Percentiles rank a stretch among this genome's conserved stretches.
These are phyloP conservation scores for Lutjanus erythropterus DNA, from an alignment of 2,113 vertebrate species.

Conservation along the genomic window DNA sequence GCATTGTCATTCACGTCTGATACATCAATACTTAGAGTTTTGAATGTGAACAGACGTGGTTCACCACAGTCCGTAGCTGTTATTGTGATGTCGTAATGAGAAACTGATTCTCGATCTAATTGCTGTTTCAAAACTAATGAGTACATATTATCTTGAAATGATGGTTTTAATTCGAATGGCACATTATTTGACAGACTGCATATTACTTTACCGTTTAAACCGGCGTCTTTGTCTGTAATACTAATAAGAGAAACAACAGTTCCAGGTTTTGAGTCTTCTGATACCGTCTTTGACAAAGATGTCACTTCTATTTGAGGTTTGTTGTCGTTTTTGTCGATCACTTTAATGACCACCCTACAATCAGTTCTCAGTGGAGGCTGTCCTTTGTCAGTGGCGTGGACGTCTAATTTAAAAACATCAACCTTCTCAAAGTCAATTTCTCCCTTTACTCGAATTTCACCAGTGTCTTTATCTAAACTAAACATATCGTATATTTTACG, in stretches of 20 bases:
- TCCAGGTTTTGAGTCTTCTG: constrained; percentile 75
- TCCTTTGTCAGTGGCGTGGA: constrained; percentile 79
- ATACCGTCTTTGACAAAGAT: constrained; percentile 68
- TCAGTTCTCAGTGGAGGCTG: constrained; percentile 69
- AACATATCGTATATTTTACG: constrained; percentile 57
- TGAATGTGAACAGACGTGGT: constrained; percentile 62
- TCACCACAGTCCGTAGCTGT: constrained; percentile 74
- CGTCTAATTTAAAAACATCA: constrained; percentile 66
- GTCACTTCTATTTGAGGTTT: constrained; percentile 79
- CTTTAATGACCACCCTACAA: constrained; percentile 73
- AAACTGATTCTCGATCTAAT: constrained; percentile 73
- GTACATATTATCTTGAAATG: constrained; percentile 80
- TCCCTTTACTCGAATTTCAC: constrained; percentile 73
- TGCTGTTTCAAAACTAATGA: constrained; percentile 66
- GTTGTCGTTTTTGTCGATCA: constrained; percentile 80
- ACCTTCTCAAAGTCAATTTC: constrained; percentile 74
- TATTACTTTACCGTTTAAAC: constrained; percentile 74
- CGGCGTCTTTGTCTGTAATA: constrained; percentile 73
- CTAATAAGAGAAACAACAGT: constrained; percentile 80
- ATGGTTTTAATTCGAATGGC: constrained; percentile 79
- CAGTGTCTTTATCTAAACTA: constrained; percentile 67
- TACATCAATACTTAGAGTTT: constrained; percentile 68
- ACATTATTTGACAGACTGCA: constrained; percentile 61
- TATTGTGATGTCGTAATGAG: constrained; percentile 72
- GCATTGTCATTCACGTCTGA: constrained; percentile 82